phyloP scores from a whole-genome alignment of 2,113 vertebrate species.

The Corythornis madagascariensis region DNA sequence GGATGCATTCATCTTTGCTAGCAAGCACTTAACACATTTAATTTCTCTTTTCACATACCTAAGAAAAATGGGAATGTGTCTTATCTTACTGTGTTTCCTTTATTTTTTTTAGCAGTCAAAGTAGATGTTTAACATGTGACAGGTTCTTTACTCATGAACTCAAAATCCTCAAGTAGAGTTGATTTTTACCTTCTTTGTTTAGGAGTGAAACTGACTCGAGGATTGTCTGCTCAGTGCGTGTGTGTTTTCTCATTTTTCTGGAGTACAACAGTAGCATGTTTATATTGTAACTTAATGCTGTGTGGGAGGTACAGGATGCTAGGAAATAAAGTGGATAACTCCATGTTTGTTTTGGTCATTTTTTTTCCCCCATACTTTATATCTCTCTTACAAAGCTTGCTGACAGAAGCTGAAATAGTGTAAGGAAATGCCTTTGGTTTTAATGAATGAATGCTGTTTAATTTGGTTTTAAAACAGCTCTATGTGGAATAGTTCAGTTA shows the following conservation, averaged over 20 bases:
- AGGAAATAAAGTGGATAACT: not conserved
- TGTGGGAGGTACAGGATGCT: not conserved
- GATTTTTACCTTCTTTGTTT: not conserved
- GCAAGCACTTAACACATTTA: not conserved
- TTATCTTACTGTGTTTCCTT: not conserved
- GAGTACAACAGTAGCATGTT: not conserved
- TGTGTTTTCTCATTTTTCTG: not conserved
- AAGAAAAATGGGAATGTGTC: not conserved
- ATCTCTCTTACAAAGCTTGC: not conserved
- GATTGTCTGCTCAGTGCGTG: not conserved
- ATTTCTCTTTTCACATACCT: not conserved
- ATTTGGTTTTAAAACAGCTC: not conserved
- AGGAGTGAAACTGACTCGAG: not conserved
- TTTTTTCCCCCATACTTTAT: not conserved
- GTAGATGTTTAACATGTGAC: not conserved
- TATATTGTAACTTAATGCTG: not conserved
- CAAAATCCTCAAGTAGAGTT: not conserved
- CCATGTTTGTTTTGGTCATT: not conserved
- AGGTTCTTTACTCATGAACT: not conserved
- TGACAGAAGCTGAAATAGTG: not conserved
- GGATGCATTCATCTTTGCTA: not conserved
- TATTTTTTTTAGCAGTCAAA: not conserved
- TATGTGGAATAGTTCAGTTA: not conserved
- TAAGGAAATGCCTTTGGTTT: not conserved
- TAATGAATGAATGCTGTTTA: not conserved